These are phyloP conservation scores for Glossophaga mutica DNA, from an alignment of 2,797 vertebrate genomes.

Conservation along the genomic window DNA sequence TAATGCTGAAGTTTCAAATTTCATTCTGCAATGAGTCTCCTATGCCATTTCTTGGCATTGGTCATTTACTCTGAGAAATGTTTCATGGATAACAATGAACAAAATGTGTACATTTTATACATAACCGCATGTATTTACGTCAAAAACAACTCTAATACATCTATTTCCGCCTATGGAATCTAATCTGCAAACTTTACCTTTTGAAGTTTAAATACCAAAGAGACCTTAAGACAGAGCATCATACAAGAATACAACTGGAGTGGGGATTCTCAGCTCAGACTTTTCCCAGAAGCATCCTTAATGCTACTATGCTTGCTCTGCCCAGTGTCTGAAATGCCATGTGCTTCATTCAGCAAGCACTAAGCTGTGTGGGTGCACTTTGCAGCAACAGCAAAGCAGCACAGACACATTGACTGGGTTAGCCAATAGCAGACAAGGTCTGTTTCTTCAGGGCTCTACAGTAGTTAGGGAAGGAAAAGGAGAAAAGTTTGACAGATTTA, in stretches of 20 bases:
- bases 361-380: background rate
- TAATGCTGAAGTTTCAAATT: conserved; percentile 13
- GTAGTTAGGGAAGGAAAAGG: background rate
- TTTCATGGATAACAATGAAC: background rate
- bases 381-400: background rate
- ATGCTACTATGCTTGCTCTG: background rate
- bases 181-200: background rate
- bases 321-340: background rate
- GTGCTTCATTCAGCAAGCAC: background rate
- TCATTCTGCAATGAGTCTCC: background rate
- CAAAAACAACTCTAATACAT: background rate
- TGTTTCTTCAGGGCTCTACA: background rate
- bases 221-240: background rate
- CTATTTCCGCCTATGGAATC: background rate
- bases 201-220: background rate
- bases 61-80: background rate
- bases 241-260: background rate
- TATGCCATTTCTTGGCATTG: background rate
- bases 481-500: background rate
- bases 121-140: background rate
- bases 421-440: background rate
- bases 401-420: background rate
- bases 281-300: background rate
- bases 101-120: background rate
- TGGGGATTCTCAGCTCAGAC: background rate